Evolutionary conservation across 2,797 vertebrate genomes (phyloP).

Genomic region (Spheniscus humboldti): DNA sequence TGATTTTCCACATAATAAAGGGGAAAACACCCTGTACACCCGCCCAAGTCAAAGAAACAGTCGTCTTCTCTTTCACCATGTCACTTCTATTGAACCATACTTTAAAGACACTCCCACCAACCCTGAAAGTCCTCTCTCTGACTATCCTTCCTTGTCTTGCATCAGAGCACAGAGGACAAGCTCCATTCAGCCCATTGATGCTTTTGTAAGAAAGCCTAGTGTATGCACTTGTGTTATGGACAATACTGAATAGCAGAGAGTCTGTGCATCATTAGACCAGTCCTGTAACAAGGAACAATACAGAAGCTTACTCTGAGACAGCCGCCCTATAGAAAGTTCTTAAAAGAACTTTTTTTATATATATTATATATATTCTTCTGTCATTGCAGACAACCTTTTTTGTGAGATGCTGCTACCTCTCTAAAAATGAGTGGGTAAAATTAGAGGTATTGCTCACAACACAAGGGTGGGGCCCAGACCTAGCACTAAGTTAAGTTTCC

Average conservation of each 20-base stretch:
- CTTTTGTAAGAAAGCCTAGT: not conserved
- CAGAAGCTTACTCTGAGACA: not conserved
- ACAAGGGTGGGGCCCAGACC: not conserved
- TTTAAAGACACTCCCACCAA: not conserved
- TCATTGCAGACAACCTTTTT: not conserved
- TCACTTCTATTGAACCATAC: not conserved
- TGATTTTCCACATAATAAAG: not conserved
- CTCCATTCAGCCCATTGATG: not conserved
- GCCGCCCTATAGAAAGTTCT: not conserved
- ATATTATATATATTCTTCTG: not conserved
- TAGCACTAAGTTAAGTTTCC: not conserved
- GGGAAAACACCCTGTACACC: not conserved
- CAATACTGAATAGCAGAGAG: not conserved
- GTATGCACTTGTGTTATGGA: not conserved
- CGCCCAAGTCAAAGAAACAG: not conserved
- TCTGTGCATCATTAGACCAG: not conserved
- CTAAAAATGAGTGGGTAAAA: not conserved
- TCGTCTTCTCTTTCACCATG: not conserved
- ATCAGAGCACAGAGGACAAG: not conserved
- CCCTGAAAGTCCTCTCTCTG: not conserved
- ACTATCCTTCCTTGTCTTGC: not conserved
- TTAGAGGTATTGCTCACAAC: not conserved
- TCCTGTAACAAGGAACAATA: not conserved
- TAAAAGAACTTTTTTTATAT: not conserved
- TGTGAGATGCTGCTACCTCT: not conserved